These are phyloP conservation scores for Drosophila jambulina DNA, from an alignment of 1,140 invertebrate species.

Conservation along the genomic window DNA sequence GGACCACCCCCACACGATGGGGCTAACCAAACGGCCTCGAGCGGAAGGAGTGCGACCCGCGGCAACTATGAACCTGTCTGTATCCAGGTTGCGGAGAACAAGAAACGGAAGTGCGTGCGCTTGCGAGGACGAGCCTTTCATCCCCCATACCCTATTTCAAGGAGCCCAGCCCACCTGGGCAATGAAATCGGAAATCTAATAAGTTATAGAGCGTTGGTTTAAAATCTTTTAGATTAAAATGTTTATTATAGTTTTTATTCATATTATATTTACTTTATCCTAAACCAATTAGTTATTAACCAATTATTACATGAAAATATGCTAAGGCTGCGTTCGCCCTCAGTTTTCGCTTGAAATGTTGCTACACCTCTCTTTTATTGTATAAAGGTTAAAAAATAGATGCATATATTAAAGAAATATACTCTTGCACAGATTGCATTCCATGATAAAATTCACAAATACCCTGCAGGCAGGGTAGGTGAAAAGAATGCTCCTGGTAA, in stretches of 20 bases:
- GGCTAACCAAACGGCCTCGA: conserved; percentile 59
- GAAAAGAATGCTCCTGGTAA: conserved; percentile 34
- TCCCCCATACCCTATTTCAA: conserved; percentile 2
- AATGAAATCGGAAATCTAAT: not conserved
- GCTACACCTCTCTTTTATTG: not conserved
- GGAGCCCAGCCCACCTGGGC: not conserved
- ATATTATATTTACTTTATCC: not conserved
- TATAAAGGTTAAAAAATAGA: not conserved
- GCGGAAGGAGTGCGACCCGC: conserved; percentile 27
- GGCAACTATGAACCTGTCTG: conserved; percentile 12
- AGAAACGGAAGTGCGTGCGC: conserved; percentile 75
- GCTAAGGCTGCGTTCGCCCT: not conserved
- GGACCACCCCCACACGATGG: not conserved
- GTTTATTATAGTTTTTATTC: not conserved
- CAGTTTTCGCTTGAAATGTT: too few relatives aligned
- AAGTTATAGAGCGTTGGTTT: not conserved
- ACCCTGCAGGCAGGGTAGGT: not conserved
- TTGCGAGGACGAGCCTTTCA: conserved; percentile 63
- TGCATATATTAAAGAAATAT: not conserved
- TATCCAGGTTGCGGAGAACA: conserved; percentile 52
- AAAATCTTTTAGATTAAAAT: not conserved
- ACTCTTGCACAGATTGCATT: not conserved
- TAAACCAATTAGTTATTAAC: too few relatives aligned
- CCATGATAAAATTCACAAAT: not conserved
- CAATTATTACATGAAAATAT: too few relatives aligned